Percentiles rank a stretch among this genome's conserved stretches.
Evolutionary conservation across 2,113 vertebrate species (phyloP).

Genomic region (Ornithorhynchus anatinus): DNA sequence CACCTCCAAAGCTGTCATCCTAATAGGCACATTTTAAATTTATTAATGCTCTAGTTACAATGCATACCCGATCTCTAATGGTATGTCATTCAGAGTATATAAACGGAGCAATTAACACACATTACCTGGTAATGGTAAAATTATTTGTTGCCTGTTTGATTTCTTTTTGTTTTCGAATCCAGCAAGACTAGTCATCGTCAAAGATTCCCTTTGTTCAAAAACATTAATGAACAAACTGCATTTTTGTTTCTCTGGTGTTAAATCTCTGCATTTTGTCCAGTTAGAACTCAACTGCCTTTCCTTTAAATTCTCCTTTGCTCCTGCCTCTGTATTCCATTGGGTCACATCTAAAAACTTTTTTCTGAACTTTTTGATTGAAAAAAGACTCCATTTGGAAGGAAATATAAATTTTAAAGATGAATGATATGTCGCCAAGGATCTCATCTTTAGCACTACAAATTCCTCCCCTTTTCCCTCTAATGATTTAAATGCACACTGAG

Average conservation of each 20-base stretch:
- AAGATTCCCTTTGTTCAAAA: constrained; percentile 60
- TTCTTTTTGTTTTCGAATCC: constrained; percentile 47
- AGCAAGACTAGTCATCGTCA: constrained; percentile 61
- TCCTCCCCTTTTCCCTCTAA: too few species aligned
- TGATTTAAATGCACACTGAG: not conserved
- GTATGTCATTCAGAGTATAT: constrained; percentile 88
- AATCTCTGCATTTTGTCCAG: constrained; percentile 47
- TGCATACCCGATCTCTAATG: constrained; percentile 87
- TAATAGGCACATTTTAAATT: constrained; percentile 91
- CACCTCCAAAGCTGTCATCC: constrained; percentile 94
- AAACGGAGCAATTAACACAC: constrained; percentile 87
- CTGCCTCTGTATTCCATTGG: not conserved
- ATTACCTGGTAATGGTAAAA: constrained; percentile 86
- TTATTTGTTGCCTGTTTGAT: constrained; percentile 83
- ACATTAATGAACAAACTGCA: constrained; percentile 3
- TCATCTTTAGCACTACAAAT: too few species aligned
- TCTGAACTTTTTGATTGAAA: not conserved
- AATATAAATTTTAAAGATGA: not conserved
- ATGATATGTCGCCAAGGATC: not conserved
- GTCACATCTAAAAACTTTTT: accelerated
- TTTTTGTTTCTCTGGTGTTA: constrained; percentile 44
- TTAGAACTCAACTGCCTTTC: constrained; percentile 29
- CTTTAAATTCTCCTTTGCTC: constrained; percentile 14
- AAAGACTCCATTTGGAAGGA: not conserved
- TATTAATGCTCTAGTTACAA: constrained; percentile 87